Base-by-base conservation (phyloP, 2,797 vertebrate genomes). In the Tapirus indicus region DNA sequence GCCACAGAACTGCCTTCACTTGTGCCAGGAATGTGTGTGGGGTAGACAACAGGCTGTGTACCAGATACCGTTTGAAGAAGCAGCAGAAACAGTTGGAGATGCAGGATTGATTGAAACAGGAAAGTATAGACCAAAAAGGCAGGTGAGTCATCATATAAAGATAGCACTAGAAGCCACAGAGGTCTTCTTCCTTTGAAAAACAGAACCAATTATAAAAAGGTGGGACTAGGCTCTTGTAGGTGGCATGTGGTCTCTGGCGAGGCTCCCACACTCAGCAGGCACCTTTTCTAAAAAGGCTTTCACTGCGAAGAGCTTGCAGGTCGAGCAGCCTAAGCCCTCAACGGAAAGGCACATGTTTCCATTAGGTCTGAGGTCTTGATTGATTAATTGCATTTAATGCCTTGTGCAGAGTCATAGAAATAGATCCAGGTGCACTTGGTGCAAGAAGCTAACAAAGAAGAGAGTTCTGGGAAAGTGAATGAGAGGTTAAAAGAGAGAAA, bases 71-170 rank as follows among this genome's bases (percentile, higher is more conserved):
- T 64, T 74, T 86, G 44, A 92, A 95, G 85, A 58, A 79, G 47
- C 71, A 87, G 21, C 64, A 87, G n/a, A 94, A 94, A 69, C 54
- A 69, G 89, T 29, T 93, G 79, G 93, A 90, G 80, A 78, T 69
- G 58, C 52, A 68, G 58, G 35, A 44, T 69, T 69, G 85, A 85
- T 56, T 66, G 71, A 94, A 96, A 93, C 35, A 87, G 86, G 4
- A 79, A 93, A 87, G 64, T 14, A 68, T 23, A 66, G 87, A n/a
- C 71, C 69, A 47, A 27, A 95, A 44, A 94, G 84, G 87, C 84
- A 88, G 44, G 41, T 97, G 97, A 95, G 88, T 98, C 97, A 98
- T 90, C 47, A 23, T 66, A n/a, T 75, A 97, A 97, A 98, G 97
- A 97, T 95, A 97, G 94, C 27, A 23, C 44, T 88, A 54, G 90